These are phyloP conservation scores for Drosophila funebris DNA, from an alignment of 1,140 invertebrate genomes.

Conservation along the genomic window DNA sequence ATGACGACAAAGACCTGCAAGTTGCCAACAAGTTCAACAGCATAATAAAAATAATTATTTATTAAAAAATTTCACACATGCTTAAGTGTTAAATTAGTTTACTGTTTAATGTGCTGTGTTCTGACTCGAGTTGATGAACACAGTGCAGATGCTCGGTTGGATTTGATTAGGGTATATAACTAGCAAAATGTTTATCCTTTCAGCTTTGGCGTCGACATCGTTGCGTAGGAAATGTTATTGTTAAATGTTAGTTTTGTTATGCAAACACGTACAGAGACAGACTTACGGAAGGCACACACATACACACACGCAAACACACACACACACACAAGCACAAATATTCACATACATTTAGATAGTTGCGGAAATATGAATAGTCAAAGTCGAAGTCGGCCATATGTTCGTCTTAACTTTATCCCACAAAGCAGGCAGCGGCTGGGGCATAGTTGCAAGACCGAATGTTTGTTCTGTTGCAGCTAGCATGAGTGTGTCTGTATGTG, in stretches of 20 bases:
- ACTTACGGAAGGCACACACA: slow-evolving; percentile 13
- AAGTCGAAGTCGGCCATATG: slow-evolving; percentile 75
- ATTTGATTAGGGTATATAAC: slow-evolving; percentile 16
- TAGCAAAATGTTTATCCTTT: slow-evolving; percentile 70
- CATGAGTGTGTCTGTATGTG: not conserved
- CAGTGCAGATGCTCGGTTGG: not conserved
- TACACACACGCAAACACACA: slow-evolving; percentile 13
- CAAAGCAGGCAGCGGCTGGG: slow-evolving; percentile 47
- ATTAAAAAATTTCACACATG: too few species aligned
- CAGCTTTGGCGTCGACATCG: slow-evolving; percentile 70
- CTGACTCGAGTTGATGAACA: not conserved
- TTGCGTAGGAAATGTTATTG: slow-evolving; percentile 76
- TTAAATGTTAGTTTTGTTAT: slow-evolving; percentile 81
- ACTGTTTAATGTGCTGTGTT: too few species aligned
- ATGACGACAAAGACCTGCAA: too few species aligned
- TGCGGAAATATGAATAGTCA: slow-evolving; percentile 71
- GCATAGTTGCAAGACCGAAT: slow-evolving; percentile 1
- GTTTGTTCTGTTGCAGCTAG: slow-evolving; percentile 1
- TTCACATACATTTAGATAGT: slow-evolving; percentile 1
- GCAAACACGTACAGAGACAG: slow-evolving; percentile 60
- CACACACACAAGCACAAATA: not conserved
- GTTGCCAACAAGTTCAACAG: too few species aligned
- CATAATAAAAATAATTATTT: too few species aligned
- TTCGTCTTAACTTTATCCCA: slow-evolving; percentile 75
- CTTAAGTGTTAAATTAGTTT: too few species aligned